Evolutionary conservation across 2,888 invertebrate species (phyloP), one percentile per base, ranked within the genome.

Genomic region (Serripes groenlandicus): DNA sequence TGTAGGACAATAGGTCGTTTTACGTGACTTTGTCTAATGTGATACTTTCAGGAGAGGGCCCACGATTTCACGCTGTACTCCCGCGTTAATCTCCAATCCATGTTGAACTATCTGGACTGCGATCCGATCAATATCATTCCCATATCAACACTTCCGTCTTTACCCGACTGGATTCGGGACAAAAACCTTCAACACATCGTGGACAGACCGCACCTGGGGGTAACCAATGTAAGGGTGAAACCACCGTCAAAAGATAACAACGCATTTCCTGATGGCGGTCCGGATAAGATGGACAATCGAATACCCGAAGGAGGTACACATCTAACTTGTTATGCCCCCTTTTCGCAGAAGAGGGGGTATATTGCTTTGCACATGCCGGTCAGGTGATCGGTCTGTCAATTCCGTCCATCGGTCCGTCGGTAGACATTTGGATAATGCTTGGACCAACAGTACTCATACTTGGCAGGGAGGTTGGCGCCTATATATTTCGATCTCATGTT

Each of bases 51-150:
- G 88, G 82, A 81, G 3, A 66, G 79, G 23, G 77, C 74, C 42
- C 71, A 79, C 11, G 68, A 66, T 18, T 86, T 80, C 56, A 81
- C 73, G 9, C 54, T 89, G 15, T 88, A 83, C 56, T 78, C 82
- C 11, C 81, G 83, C 15, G 78, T 83, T 4, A 79, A 80, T 35
- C 72, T 88, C 0, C 79, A 83, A 54, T 49, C 76, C 11, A 87
- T 91, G 88, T 69, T 92, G n/a, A 73, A 66, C n/a, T 76, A 80
- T 28, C 88, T 89, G 71, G 89, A 89, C 58, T 91, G 91, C 74
- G 86, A 86, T n/a, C 77, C 85, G 9, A 78, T 76, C 34, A 80
- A 81, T 4, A 52, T 76, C 34, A 78, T 75, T n/a, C 75, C 76
- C 1, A 74, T 81, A 11, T 73, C 86, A 15, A 77, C 80, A 66